Evolutionary conservation across 2,113 vertebrate genomes (phyloP).

Genomic region (Eclectus roratus): DNA sequence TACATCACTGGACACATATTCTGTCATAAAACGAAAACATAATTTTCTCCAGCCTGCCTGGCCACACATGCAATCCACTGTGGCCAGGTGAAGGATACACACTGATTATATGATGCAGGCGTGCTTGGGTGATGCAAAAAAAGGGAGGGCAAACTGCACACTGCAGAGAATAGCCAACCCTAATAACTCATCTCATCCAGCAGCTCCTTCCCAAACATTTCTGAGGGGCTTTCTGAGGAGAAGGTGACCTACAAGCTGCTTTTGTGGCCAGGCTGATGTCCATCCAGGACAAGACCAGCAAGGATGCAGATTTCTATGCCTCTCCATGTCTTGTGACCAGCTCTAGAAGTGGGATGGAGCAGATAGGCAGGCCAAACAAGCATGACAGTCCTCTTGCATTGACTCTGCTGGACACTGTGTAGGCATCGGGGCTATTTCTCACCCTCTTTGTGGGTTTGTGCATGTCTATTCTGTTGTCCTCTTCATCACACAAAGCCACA

Average conservation of each 20-base stretch:
- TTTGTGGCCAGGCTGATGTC: neutral
- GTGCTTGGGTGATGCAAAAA: neutral
- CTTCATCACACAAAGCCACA: neutral
- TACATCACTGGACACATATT: neutral
- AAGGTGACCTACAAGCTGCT: neutral
- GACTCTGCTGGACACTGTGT: neutral
- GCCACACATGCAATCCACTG: neutral
- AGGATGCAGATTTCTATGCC: neutral
- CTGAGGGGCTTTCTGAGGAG: neutral
- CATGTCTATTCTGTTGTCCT: neutral
- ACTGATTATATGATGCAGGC: neutral
- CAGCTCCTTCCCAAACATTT: neutral
- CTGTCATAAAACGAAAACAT: neutral
- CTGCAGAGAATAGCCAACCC: neutral
- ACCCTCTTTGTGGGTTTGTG: neutral
- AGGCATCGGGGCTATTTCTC: neutral
- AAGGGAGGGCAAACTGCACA: neutral
- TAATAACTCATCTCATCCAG: neutral
- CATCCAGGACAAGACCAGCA: neutral
- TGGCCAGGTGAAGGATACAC: neutral
- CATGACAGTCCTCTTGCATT: neutral
- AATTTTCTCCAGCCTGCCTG: neutral
- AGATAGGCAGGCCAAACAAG: neutral
- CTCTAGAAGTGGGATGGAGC: neutral
- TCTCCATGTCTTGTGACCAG: neutral